Evolutionary conservation across 2,797 vertebrate species (phyloP), one percentile per base, ranked within the genome.

Genomic region (Neopelma chrysocephalum): DNA sequence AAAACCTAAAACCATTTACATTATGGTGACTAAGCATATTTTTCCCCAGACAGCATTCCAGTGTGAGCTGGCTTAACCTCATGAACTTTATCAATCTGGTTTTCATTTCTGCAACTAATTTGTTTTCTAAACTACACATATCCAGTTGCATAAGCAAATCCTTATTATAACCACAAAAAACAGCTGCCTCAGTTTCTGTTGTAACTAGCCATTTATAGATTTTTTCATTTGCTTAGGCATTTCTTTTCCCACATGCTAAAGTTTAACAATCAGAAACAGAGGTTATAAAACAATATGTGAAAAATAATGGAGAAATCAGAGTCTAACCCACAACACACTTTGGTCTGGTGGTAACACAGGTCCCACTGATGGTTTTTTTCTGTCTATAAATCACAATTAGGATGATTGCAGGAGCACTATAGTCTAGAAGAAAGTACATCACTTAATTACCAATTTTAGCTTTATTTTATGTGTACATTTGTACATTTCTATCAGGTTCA

Each of bases 381-480:
- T 18, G 18, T 18, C 29, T 69, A 23, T 77, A 78, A 83, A 51
- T 34, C 32, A 92, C 51, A 90, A 70, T 23, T 38, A 15, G 75
- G 27, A 79, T 0, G 7, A 47, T 20, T 69, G 36, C 36, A 77
- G 51, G 42, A 88, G 71, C 19, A 65, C 45, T 53, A 43, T 3
- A 56, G 12, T 47, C n/a, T 51, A 75, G 21, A 84, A 65, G 26
- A 72, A 92, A 31, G 12, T 7, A 9, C 22, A 70, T 58, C 1
- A 71, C 47, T 42, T 36, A 31, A 77, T n/a, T 20, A 76, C 21
- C 68, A 42, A 61, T 71, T 93, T 70, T 36, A 75, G 34, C 65
- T 96, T 95, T 96, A 93, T 94, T 97, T 83, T 71, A 31, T 64
- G 58, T 72, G 68, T 75, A 61, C 36, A 47, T 80, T 60, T 88